Conservation (phyloP, 2,113 vertebrate genomes). For the Drymodes brunneopygia region DNA sequence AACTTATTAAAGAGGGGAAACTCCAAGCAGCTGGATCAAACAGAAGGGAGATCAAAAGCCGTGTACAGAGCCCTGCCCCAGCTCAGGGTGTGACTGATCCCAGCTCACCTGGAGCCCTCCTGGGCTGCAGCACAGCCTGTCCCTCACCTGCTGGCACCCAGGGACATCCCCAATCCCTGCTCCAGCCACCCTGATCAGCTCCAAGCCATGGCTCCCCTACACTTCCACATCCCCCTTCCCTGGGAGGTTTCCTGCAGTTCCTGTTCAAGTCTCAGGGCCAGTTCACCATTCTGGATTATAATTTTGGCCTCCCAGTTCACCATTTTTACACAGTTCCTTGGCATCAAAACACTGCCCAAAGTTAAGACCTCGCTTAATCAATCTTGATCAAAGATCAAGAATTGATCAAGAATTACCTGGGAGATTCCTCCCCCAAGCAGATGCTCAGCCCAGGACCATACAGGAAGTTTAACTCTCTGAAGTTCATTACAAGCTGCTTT, state of each 20-base stretch:
- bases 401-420: neutral
- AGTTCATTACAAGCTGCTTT: neutral
- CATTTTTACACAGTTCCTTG: neutral
- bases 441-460: neutral
- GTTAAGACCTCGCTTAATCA: neutral
- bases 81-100: neutral
- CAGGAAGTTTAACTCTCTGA: neutral
- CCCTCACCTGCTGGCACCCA: neutral
- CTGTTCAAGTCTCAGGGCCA: neutral
- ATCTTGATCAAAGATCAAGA: no score
- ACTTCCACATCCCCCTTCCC: neutral
- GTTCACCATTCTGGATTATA: neutral
- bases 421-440: neutral
- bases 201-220: accelerated
- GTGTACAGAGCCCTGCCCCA: neutral
- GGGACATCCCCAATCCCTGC: neutral
- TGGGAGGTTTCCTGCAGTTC: neutral
- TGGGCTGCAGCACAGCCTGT: neutral
- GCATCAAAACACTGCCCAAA: neutral
- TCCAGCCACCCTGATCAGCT: neutral
- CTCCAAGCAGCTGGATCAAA: neutral
- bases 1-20: neutral
- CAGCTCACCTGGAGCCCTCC: neutral
- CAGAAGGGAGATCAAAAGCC: neutral
- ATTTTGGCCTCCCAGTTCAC: neutral